Conservation (phyloP, 1,140 invertebrate species). For the Drosophila pseudoobscura region DNA sequence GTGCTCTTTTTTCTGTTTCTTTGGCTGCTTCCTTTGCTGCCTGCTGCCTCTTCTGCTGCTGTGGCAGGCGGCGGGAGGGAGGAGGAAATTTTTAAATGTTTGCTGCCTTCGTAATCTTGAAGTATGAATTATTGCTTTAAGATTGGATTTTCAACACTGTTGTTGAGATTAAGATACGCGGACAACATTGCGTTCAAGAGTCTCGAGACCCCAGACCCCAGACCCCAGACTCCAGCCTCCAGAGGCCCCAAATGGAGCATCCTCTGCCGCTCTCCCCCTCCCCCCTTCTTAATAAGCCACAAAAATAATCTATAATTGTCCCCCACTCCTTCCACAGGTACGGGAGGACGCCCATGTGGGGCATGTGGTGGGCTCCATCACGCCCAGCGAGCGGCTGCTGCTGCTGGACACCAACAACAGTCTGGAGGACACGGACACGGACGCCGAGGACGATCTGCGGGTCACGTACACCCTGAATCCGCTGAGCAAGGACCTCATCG, state of each 20-base stretch:
- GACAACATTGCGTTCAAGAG: conserved; percentile 18
- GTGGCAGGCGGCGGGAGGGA: conserved; percentile 27
- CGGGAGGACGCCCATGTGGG: conserved; percentile 91
- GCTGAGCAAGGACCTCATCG: conserved; percentile 86
- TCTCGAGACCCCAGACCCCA: too few relatives aligned
- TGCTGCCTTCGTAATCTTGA: conserved; percentile 80
- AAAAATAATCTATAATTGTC: conserved; percentile 76
- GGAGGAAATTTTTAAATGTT: conserved; percentile 78
- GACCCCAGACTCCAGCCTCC: too few relatives aligned
- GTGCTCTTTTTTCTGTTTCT: conserved; percentile 6
- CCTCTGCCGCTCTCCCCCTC: neutral
- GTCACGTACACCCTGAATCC: conserved; percentile 92
- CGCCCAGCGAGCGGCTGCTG: conserved; percentile 87
- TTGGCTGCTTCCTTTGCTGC: conserved; percentile 11
- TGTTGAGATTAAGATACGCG: conserved; percentile 78
- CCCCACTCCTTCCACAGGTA: conserved; percentile 84
- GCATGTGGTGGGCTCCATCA: conserved; percentile 90
- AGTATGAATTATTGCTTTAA: conserved; percentile 83
- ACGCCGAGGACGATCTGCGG: conserved; percentile 87
- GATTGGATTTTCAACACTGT: conserved; percentile 83
- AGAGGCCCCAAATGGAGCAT: conserved; percentile 46
- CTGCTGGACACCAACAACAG: conserved; percentile 82
- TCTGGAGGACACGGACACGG: conserved; percentile 24
- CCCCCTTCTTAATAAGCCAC: conserved; percentile 35
- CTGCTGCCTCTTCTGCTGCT: neutral